Evolutionary conservation across 2,888 invertebrate genomes (phyloP).

Genomic region (Dolichopus griseipennis): DNA sequence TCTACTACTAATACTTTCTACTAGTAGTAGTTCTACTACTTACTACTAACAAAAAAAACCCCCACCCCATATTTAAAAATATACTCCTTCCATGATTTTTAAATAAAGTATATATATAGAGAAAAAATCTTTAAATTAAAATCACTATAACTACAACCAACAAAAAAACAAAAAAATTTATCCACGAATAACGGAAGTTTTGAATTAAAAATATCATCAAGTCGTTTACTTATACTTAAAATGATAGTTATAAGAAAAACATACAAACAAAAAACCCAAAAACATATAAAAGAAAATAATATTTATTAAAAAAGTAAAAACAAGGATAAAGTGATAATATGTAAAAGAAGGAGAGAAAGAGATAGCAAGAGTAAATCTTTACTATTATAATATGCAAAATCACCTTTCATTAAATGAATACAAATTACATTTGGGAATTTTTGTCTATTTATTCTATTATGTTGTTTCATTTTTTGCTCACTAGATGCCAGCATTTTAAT

Average conservation of each 20-base stretch:
- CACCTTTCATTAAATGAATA: neutral
- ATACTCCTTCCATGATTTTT: no score
- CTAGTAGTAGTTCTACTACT: no score
- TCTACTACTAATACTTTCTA: no score
- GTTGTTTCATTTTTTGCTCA: no score
- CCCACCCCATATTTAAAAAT: no score
- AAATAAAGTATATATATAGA: no score
- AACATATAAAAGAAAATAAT: no score
- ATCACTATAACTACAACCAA: neutral
- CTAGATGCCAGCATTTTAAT: no score
- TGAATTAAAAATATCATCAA: conserved; percentile 3
- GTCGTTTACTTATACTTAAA: neutral
- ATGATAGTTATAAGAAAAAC: neutral
- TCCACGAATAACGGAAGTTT: neutral
- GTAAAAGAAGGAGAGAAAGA: no score
- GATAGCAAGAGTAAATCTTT: neutral
- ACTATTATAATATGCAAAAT: neutral
- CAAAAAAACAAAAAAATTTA: neutral
- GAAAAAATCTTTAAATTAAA: neutral
- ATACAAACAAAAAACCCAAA: neutral
- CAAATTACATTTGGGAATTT: neutral
- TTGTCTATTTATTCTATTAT: neutral
- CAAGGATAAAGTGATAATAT: no score
- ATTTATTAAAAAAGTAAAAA: no score
- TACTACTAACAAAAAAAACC: no score